A percentile compares a stretch with the other conserved stretches of the same genome.
Evolutionary conservation across 2,888 invertebrate species (phyloP).

Genomic region (Drosophila rubida): DNA sequence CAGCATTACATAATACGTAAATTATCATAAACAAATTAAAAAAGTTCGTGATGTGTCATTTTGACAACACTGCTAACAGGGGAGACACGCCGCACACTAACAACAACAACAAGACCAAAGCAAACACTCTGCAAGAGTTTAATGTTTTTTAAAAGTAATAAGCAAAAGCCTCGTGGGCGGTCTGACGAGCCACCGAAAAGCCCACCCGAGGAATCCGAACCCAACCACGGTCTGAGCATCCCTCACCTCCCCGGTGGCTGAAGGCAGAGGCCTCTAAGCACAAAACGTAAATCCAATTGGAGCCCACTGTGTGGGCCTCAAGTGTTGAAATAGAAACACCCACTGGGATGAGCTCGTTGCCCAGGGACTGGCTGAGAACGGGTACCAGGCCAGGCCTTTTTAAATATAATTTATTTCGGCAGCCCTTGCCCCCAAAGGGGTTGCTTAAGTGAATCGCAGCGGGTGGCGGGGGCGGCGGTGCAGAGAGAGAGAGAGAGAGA

Average conservation of each 20-base stretch:
- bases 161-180: conserved; percentile 75
- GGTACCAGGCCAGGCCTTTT: conserved; percentile 49
- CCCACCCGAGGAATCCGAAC: conserved; percentile 25
- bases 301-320: conserved; percentile 52
- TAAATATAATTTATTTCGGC: conserved; percentile 76
- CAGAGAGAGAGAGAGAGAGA: too few relatives aligned
- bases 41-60: conserved; percentile 78
- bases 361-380: conserved; percentile 27
- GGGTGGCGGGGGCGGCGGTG: conserved; percentile 35
- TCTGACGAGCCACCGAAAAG: conserved; percentile 47
- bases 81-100: conserved; percentile 11
- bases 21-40: conserved; percentile 84
- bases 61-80: conserved; percentile 47
- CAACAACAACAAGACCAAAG: too few relatives aligned
- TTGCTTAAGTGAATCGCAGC: conserved; percentile 72
- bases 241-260: conserved; percentile 12
- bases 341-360: conserved; percentile 59
- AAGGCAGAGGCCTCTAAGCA: conserved; percentile 39
- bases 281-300: conserved; percentile 69
- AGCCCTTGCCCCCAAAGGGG: conserved; percentile 58
- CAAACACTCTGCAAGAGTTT: conserved; percentile 50
- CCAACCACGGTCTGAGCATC: background rate
- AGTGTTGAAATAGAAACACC: conserved; percentile 75
- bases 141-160: conserved; percentile 71
- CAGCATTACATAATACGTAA: conserved; percentile 65